These are phyloP conservation scores for Himalopsyche japonica DNA, from an alignment of 2,888 invertebrate species.

Conservation along the genomic window DNA sequence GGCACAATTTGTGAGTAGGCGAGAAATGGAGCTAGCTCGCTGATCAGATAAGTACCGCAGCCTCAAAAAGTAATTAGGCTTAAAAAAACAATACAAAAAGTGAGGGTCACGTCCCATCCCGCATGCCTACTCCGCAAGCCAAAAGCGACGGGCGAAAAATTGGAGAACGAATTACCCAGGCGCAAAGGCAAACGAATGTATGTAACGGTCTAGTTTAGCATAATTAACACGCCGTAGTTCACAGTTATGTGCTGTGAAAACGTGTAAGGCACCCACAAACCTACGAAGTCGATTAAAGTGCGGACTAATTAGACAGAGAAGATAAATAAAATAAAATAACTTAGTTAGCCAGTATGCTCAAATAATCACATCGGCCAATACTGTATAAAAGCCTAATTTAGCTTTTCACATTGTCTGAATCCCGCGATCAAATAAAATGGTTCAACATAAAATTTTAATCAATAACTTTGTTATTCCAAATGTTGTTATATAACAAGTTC, in stretches of 20 bases:
- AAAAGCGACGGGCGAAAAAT: background rate
- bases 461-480: too few species aligned
- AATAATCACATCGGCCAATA: too few species aligned
- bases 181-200: background rate
- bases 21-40: background rate
- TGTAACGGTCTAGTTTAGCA: background rate
- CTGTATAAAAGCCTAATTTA: too few species aligned
- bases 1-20: too few species aligned
- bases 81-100: background rate
- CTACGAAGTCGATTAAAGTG: background rate
- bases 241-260: background rate
- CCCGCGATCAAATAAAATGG: too few species aligned
- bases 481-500: too few species aligned
- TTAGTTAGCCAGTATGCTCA: too few species aligned
- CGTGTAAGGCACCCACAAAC: background rate
- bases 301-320: too few species aligned
- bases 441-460: too few species aligned
- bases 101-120: background rate
- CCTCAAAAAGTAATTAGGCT: background rate
- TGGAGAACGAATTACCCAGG: background rate
- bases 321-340: too few species aligned
- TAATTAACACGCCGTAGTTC: background rate
- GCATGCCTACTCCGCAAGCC: background rate
- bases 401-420: too few species aligned
- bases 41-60: background rate